These are phyloP conservation scores for Cryptocephalus moraei DNA, from an alignment of 2,888 invertebrate genomes.

Conservation along the genomic window DNA sequence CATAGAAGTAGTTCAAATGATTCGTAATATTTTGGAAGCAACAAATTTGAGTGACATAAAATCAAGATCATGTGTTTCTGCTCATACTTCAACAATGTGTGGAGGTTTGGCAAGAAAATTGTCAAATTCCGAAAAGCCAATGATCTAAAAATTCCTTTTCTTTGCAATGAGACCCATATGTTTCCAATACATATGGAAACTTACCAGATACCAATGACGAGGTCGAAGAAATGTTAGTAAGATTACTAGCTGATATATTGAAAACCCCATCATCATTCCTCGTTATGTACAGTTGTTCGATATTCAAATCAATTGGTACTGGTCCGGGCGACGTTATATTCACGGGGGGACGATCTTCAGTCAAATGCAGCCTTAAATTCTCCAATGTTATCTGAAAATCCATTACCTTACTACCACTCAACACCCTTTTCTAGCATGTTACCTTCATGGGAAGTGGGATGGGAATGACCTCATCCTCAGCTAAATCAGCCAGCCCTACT, in stretches of 20 bases:
- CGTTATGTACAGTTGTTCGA: conserved; percentile 59
- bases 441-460: conserved; percentile 77
- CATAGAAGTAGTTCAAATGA: too few species aligned
- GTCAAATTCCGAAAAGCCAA: not conserved
- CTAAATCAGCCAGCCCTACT: conserved; percentile 68
- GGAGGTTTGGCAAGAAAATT: not conserved
- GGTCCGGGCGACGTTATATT: conserved; percentile 75
- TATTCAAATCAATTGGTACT: conserved; percentile 64
- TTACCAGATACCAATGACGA: conserved; percentile 17
- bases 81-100: too few species aligned
- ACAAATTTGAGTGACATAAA: too few species aligned
- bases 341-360: conserved; percentile 75
- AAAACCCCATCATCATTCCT: conserved; percentile 66
- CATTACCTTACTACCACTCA: not conserved
- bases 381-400: conserved; percentile 56
- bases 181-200: not conserved
- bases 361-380: conserved; percentile 63
- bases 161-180: too few species aligned
- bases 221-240: conserved; percentile 11
- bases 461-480: conserved; percentile 78
- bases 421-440: conserved; percentile 11
- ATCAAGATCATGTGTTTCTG: too few species aligned
- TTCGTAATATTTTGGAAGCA: too few species aligned
- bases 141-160: not conserved
- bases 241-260: conserved; percentile 46